Evolutionary conservation across 2,888 invertebrate genomes (phyloP).

Genomic region (Scaeva pyrastri): DNA sequence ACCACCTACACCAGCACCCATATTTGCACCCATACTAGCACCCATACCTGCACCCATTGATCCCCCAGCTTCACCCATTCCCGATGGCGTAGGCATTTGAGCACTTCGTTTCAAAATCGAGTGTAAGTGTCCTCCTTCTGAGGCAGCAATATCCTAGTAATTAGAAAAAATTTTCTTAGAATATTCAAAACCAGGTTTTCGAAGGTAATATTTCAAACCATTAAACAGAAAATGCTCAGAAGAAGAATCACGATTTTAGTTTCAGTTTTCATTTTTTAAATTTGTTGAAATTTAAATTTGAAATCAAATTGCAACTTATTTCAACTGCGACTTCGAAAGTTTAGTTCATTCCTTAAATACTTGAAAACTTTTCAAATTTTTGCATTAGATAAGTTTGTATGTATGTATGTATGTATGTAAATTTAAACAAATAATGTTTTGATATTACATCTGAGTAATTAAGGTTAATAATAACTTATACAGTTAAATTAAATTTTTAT

Average conservation of each 20-base stretch:
- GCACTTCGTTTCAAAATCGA: slow-evolving; percentile 28
- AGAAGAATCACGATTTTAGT: slow-evolving; percentile 50
- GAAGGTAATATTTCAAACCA: slow-evolving; percentile 32
- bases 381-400: background rate
- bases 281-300: background rate
- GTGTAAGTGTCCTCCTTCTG: slow-evolving; percentile 6
- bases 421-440: background rate
- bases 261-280: slow-evolving; percentile 46
- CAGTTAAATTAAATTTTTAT: background rate
- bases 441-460: background rate
- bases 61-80: background rate
- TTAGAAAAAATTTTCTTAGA: background rate
- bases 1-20: background rate
- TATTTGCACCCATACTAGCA: background rate
- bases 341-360: background rate
- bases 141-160: slow-evolving; percentile 26
- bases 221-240: slow-evolving; percentile 36
- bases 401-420: no score
- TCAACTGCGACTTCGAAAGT: background rate
- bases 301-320: background rate
- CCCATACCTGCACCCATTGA: background rate
- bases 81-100: slow-evolving; percentile 1
- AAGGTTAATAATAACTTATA: background rate
- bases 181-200: background rate
- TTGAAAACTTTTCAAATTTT: background rate